Percentiles rank a stretch among this genome's conserved stretches.
phyloP scores from a whole-genome alignment of 2,888 invertebrate species.

The Euproctis similis region DNA sequence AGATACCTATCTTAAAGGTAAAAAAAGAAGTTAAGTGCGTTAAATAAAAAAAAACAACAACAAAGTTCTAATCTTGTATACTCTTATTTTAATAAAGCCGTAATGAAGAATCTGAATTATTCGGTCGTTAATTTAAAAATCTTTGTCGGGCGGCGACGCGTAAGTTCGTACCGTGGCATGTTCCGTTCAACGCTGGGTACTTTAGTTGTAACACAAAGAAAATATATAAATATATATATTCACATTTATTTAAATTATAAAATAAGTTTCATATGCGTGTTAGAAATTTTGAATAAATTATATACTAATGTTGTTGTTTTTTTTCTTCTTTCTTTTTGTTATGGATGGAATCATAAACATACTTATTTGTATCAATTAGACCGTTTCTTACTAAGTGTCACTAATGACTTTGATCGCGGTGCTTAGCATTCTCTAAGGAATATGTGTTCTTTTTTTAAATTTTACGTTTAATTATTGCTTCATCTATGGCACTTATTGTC shows the following conservation, averaged over 20 bases:
- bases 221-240: too few relatives aligned
- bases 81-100: conserved; percentile 9
- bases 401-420: conserved; percentile 3
- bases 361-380: conserved; percentile 3
- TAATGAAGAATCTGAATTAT: conserved; percentile 30
- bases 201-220: conserved; percentile 31
- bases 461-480: too few relatives aligned
- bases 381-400: not conserved
- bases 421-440: not conserved
- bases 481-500: too few relatives aligned
- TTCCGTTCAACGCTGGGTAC: conserved; percentile 32
- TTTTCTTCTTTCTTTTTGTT: too few relatives aligned
- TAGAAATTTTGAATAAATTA: conserved; percentile 18
- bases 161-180: conserved; percentile 19
- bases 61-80: conserved; percentile 11
- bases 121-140: conserved; percentile 34
- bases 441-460: too few relatives aligned
- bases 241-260: conserved; percentile 26
- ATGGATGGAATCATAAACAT: conserved; percentile 10
- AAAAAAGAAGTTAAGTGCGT: conserved; percentile 1
- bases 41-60: conserved; percentile 18
- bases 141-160: conserved; percentile 32
- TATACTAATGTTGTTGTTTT: too few relatives aligned
- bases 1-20: too few relatives aligned
- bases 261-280: conserved; percentile 27